Evolutionary conservation across 2,888 invertebrate genomes (phyloP), one percentile per base, ranked within the genome.

Genomic region (Agriotes lineatus): DNA sequence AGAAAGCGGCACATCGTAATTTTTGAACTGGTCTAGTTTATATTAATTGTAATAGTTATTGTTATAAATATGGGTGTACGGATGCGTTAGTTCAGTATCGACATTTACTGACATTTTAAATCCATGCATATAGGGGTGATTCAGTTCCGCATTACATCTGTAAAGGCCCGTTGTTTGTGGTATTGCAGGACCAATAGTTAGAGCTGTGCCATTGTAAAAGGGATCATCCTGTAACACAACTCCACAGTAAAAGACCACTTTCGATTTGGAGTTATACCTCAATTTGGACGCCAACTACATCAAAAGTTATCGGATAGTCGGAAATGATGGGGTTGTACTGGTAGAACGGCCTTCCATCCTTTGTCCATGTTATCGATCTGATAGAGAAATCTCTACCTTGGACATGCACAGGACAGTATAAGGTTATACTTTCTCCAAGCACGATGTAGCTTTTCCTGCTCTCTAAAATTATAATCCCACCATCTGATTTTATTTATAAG

Each of bases 311-410:
- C 1, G 45, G 44, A 14, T 60, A 60, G 10, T 16, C 12, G 6
- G 59, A 60, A 12, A 45, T n/a, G 14, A 14, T 19, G 0, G 59
- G 59, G 10, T 45, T 44, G 10, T 45, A 45, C 12, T 60, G 45
- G 22, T 60, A 60, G 30, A 60, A 60, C 19, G 18, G 22, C 12
- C 48, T 9, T 10, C 59, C 59, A 33, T 60, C 35, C 16, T 60
- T 60, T 12, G 19, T 7, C 59, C 59, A 60, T 4, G 45, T 60
- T 1, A 60, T 19, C 6, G 45, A 45, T 35, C 48, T 60, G 12
- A 60, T 9, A 3, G 33, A 33, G 1, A 60, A 33, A 4, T 16
- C 45, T 33, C 2, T 33, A 3, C 59, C 59, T 7, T 60, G 45
- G 2, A 12, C 48, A 2, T 10, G 22, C n/a, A 60, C 33, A 9